Base-by-base conservation (phyloP, 2,113 vertebrate species). In the Passer domesticus region DNA sequence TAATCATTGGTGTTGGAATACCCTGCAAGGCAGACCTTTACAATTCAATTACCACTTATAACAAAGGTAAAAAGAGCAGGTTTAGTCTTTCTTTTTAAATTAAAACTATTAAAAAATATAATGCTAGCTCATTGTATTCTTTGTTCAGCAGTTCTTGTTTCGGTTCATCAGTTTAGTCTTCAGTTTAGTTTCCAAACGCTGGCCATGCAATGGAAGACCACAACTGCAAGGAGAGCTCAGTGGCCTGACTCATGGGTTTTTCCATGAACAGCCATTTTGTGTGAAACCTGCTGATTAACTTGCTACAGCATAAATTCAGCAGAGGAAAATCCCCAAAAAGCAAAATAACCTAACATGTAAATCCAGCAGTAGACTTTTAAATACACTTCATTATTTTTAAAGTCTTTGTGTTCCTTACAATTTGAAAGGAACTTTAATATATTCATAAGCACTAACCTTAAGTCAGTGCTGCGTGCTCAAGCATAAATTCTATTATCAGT, bases 401-500 rank as follows among this genome's bases (percentile, higher is more conserved):
- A 90, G 62, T 74, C 66, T 41, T 75, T 22, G 9, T 88, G 79
- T 44, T 93, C 69, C 73, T 92, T 90, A 92, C 62, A 89, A 12
- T 84, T 90, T 58, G 56, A 94, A 91, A 82, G 50, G 59, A 91
- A 74, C 3, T 0, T 50, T 96, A 96, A 95, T 88, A 79, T 93
- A 97, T 96, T 97, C 93, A 64, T 62, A 94, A 95, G 79, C 92
- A 91, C 84, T 95, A 96, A 94, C 69, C 79, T 93, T 94, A 95
- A 97, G 83, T 87, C 68, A 87, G 50, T 68, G 59, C 59, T 72
- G 77, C 82, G 5, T 97, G 96, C 95, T 96, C 83, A 70, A 80
- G 96, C 96, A 97, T 95, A 97, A 91, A 90, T 95, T 88, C 37
- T 85, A 3, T 63, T 92, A 93, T 97, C 95, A 94, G 94, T 77